phyloP scores from a whole-genome alignment of 1,140 invertebrate species.

The Orussus abietinus region DNA sequence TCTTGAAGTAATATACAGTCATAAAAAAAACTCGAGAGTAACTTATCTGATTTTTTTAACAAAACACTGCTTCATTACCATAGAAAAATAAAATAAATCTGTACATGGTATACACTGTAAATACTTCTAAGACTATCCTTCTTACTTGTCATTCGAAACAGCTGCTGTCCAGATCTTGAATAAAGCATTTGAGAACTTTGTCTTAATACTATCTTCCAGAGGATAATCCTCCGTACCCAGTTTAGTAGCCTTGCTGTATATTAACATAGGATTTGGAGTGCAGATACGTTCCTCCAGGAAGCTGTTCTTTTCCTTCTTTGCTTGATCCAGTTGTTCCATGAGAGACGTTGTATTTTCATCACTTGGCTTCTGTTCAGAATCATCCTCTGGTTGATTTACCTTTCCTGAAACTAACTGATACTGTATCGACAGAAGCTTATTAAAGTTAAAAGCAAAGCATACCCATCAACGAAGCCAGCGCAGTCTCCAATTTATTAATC shows the following conservation, averaged over 20 bases:
- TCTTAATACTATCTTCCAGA: slow-evolving; percentile 22
- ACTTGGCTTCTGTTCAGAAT: slow-evolving; percentile 12
- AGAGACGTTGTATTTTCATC: slow-evolving; percentile 15
- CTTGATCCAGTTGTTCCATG: slow-evolving; percentile 26
- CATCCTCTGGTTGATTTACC: slow-evolving; percentile 11
- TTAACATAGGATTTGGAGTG: slow-evolving; percentile 35
- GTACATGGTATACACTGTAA: no score
- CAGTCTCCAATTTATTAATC: slow-evolving; percentile 31
- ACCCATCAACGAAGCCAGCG: slow-evolving; percentile 28
- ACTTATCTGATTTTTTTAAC: no score
- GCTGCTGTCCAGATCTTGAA: slow-evolving; percentile 1
- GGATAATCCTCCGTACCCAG: slow-evolving; percentile 31
- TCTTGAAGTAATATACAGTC: not conserved
- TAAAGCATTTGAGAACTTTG: slow-evolving; percentile 12
- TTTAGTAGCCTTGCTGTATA: slow-evolving; percentile 29
- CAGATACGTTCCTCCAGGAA: slow-evolving; percentile 31
- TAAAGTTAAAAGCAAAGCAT: slow-evolving; percentile 18
- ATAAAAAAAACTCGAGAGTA: slow-evolving; percentile 6
- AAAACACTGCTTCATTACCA: not conserved
- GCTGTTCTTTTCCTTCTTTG: slow-evolving; percentile 29
- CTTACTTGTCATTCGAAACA: no score
- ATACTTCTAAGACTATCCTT: no score
- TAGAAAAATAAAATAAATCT: slow-evolving; percentile 6
- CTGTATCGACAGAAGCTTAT: slow-evolving; percentile 6
- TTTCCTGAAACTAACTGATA: slow-evolving; percentile 23